Conservation (phyloP, 64 coral and sea anemone genomes). For the Orbicella faveolata region DNA sequence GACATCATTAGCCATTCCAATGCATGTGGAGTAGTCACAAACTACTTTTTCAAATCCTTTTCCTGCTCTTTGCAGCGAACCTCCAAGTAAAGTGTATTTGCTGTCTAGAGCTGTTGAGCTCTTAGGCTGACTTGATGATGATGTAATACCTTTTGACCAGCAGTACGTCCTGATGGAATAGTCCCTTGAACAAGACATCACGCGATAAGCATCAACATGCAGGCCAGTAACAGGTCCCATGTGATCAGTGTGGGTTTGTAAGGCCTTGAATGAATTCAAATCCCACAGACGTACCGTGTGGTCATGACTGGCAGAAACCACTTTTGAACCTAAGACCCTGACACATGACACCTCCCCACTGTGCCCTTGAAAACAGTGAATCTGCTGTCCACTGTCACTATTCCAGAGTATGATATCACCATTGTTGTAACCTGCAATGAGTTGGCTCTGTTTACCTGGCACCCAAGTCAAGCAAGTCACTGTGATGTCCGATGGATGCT, state of each 20-base stretch:
- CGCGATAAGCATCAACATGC: conserved; percentile 73
- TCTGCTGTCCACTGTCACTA: conserved; percentile 24
- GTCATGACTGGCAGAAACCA: conserved; percentile 56
- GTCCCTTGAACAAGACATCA: conserved; percentile 86
- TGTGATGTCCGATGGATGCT: conserved; percentile 16
- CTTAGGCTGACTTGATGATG: neutral
- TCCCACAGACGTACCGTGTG: conserved; percentile 53
- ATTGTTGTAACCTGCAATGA: conserved; percentile 68
- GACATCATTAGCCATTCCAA: conserved; percentile 90
- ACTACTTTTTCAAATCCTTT: conserved; percentile 90
- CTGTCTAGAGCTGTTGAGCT: conserved; percentile 47
- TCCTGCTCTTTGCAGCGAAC: conserved; percentile 85
- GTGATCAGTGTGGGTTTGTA: conserved; percentile 61
- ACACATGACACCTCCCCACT: conserved; percentile 36
- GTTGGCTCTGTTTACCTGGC: conserved; percentile 19
- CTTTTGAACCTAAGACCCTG: conserved; percentile 7
- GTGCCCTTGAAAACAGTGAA: conserved; percentile 57
- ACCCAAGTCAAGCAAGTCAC: conserved; percentile 42
- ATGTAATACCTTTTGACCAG: conserved; percentile 39
- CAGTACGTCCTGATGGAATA: conserved; percentile 82
- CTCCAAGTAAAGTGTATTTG: conserved; percentile 80
- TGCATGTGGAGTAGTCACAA: conserved; percentile 84
- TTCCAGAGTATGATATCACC: conserved; percentile 79
- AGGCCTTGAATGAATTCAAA: conserved; percentile 12
- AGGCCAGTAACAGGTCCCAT: conserved; percentile 71